Conservation (phyloP, 2,113 vertebrate genomes). For the Nothobranchius furzeri region DNA sequence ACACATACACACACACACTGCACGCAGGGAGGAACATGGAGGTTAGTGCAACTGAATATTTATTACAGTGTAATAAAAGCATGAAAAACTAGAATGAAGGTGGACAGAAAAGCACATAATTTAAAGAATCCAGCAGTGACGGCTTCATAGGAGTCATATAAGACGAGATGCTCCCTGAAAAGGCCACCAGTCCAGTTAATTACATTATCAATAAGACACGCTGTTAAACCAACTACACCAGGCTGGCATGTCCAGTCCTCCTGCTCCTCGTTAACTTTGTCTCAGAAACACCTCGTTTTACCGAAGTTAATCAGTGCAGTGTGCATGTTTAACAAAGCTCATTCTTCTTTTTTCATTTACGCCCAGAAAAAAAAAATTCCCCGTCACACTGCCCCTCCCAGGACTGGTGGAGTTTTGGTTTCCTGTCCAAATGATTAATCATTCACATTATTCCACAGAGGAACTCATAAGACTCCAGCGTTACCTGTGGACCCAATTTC, state of each 20-base stretch:
- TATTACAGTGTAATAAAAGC: neutral
- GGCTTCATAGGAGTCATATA: neutral
- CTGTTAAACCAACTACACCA: slow-evolving; percentile 6
- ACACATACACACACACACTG: neutral
- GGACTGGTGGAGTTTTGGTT: slow-evolving; percentile 48
- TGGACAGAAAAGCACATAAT: neutral
- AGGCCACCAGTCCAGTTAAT: slow-evolving; percentile 3
- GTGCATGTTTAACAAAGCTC: neutral
- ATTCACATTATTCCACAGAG: slow-evolving; percentile 63
- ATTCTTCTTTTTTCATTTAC: slow-evolving; percentile 21
- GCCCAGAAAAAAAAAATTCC: slow-evolving; percentile 23
- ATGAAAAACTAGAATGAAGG: neutral
- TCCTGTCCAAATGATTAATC: slow-evolving; percentile 74
- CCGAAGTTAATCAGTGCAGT: neutral
- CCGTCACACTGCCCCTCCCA: slow-evolving; percentile 44
- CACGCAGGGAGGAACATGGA: neutral
- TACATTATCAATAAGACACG: slow-evolving; percentile 20
- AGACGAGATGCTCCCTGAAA: slow-evolving; percentile 6
- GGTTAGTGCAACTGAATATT: neutral
- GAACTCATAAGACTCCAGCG: slow-evolving; percentile 56
- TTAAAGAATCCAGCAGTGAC: neutral
- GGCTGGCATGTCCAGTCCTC: neutral
- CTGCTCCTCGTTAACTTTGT: neutral
- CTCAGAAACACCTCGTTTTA: neutral
- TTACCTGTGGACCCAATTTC: slow-evolving; percentile 72